These are phyloP conservation scores for Heliconius eleuchia DNA, from an alignment of 1,140 invertebrate species.

Conservation along the genomic window DNA sequence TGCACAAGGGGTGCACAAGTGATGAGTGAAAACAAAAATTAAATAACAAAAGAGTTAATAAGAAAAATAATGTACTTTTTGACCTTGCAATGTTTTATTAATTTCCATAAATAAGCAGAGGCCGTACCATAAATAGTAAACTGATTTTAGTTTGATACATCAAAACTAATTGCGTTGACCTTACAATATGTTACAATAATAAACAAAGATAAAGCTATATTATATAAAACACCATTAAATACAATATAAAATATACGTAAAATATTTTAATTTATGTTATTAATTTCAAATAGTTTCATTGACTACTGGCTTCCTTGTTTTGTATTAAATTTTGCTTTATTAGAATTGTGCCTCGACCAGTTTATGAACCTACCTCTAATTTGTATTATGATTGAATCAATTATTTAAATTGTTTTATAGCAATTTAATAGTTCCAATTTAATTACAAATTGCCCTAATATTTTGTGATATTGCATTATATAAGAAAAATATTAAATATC, in stretches of 20 bases:
- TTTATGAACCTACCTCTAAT: background rate
- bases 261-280: background rate
- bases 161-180: slow-evolving; percentile 20
- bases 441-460: background rate
- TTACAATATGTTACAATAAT: background rate
- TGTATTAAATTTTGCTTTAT: background rate
- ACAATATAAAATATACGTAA: background rate
- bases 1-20: too few relatives aligned
- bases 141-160: background rate
- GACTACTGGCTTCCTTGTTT: background rate
- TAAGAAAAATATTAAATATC: too few relatives aligned
- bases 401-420: background rate
- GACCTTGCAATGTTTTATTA: too few relatives aligned
- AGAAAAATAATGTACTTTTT: too few relatives aligned
- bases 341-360: background rate
- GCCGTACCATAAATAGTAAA: background rate
- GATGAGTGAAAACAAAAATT: too few relatives aligned
- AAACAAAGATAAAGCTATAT: background rate
- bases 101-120: background rate
- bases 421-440: background rate
- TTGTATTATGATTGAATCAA: background rate
- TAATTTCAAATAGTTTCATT: background rate
- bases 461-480: background rate
- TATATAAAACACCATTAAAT: background rate
- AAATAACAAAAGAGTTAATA: too few relatives aligned